Base-by-base conservation (phyloP, 2,888 invertebrate genomes). In the Sylvicola fuscatus region DNA sequence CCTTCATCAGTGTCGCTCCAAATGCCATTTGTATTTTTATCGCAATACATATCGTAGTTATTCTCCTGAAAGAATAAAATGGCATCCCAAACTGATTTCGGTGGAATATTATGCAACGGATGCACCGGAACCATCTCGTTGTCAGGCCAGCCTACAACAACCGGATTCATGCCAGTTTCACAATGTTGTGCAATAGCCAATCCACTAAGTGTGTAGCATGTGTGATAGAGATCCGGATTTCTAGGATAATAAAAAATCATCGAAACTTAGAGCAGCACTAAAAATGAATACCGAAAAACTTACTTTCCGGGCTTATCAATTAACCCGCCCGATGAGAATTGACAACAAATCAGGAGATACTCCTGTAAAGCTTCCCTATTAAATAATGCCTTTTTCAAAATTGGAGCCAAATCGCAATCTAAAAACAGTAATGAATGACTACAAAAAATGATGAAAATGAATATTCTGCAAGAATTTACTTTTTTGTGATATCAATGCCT, bases 291-390 rank as follows among this genome's bases (percentile, higher is more conserved):
- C 37, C 12, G 31, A 36, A 32, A 14, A 33, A 65, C 75, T 64
- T 62, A 84, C 83, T 89, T 93, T 48, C 82, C 83, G 37, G 98
- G 98, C 59, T 98, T 98, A 59, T 98, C 98, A 42, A 89, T 64
- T 16, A 98, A 68, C 4, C 98, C 97, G 14, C 98, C 98, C 40
- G 66, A 64, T 32, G 68, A 64, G 49, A 74, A 66, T 59, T 98
- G 97, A 54, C 95, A 95, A 52, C 92, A 93, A 33, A 87, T 66
- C 41, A 97, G 64, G 41, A 98, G 69, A 56, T 97, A 98, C 54
- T 95, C 89, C 62, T 98, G 97, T 43, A 98, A 63, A 34, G 92
- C 86, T 46, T 68, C 69, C 55, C 80, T 77, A 56, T 89, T 69
- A 51, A 90, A 92, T 39, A 95, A 39, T 1, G 53, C 43, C 14